Percentiles rank a stretch among this genome's conserved stretches.
These are phyloP conservation scores for Lysandra coridon DNA, from an alignment of 2,888 invertebrate species.

Conservation along the genomic window DNA sequence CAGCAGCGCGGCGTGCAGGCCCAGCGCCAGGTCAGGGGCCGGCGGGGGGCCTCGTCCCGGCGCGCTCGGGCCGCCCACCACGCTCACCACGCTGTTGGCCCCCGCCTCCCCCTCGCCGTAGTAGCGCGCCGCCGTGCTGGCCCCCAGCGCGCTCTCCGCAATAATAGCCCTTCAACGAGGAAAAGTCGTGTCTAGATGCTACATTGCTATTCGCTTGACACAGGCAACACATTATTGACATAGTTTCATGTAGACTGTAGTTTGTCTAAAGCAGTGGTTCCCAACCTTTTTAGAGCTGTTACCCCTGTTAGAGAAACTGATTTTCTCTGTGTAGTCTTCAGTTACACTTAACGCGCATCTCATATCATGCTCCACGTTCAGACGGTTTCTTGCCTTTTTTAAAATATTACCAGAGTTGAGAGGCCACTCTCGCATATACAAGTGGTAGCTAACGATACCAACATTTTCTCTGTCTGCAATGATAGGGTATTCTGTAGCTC, in stretches of 20 bases:
- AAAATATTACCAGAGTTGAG: no score
- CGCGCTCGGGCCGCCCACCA: conserved; percentile 48
- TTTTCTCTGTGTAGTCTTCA: no score
- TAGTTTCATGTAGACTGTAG: neutral
- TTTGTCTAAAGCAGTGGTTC: no score
- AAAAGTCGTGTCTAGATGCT: neutral
- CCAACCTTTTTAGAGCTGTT: no score
- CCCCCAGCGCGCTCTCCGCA: conserved; percentile 54
- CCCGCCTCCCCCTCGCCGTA: conserved; percentile 59
- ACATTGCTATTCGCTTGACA: neutral
- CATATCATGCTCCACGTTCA: no score
- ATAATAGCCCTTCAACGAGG: conserved; percentile 56
- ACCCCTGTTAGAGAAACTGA: no score
- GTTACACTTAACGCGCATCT: no score
- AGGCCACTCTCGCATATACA: no score
- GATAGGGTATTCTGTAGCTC: no score
- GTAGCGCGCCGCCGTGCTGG: conserved; percentile 54
- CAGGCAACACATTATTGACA: neutral
- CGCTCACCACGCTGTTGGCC: conserved; percentile 61
- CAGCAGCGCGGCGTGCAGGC: conserved; percentile 55
- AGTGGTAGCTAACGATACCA: no score
- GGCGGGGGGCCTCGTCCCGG: conserved; percentile 46
- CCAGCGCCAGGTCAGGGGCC: conserved; percentile 56
- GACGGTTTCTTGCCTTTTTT: no score
- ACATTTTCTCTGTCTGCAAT: no score